Evolutionary conservation across 2,113 vertebrate genomes (phyloP).

Genomic region (Ursus arctos): DNA sequence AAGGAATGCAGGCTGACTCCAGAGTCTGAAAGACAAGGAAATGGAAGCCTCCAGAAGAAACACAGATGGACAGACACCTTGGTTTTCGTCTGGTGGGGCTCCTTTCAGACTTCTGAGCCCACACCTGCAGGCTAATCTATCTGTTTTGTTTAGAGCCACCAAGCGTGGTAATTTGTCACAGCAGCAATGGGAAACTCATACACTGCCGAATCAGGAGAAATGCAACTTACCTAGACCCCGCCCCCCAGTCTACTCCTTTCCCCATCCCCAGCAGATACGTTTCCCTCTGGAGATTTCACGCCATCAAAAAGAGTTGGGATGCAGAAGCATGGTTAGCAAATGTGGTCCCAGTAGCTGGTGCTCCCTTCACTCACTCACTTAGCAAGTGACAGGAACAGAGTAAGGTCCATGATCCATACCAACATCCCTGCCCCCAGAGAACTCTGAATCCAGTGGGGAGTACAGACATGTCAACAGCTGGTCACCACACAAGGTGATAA

Average conservation of each 20-base stretch:
- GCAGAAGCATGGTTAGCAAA: neutral
- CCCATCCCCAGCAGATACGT: neutral
- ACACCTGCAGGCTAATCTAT: neutral
- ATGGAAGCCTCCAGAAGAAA: neutral
- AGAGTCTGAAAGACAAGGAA: neutral
- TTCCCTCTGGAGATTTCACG: neutral
- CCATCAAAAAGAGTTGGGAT: neutral
- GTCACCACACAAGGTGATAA: neutral
- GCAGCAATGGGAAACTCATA: neutral
- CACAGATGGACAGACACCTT: neutral
- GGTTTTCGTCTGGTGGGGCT: neutral
- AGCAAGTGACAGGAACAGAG: neutral
- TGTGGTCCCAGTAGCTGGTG: too few relatives aligned
- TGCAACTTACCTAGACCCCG: neutral
- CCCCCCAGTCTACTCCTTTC: neutral
- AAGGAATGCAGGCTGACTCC: neutral
- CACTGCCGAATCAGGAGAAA: neutral
- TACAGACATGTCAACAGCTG: accelerated
- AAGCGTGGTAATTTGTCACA: neutral
- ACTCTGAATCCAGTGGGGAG: neutral
- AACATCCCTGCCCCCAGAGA: neutral
- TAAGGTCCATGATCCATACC: neutral
- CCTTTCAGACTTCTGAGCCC: neutral
- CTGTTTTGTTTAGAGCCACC: neutral
- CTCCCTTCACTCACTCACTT: neutral